Evolutionary conservation across 2,113 vertebrate species (phyloP).

Genomic region (Mormoops blainvillei): DNA sequence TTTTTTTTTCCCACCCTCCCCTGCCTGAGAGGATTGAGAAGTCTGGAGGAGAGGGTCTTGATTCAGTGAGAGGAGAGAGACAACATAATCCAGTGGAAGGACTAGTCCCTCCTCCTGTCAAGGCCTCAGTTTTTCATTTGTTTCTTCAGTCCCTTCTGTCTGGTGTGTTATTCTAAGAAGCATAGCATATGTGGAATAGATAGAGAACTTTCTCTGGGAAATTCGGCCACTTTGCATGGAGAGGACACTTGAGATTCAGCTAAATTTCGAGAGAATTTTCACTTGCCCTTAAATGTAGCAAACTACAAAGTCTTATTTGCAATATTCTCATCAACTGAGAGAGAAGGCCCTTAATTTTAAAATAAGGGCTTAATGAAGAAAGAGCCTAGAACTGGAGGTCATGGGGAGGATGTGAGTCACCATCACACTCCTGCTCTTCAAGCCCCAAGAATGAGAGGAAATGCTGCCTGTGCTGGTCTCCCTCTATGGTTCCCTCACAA

Average conservation of each 20-base stretch:
- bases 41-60: background rate
- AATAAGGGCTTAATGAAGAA: background rate
- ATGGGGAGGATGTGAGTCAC: too few relatives aligned
- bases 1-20: background rate
- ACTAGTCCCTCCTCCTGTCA: background rate
- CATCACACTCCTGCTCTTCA: fast-evolving
- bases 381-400: background rate
- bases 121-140: background rate
- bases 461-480: background rate
- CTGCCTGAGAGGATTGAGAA: background rate
- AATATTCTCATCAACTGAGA: background rate
- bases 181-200: background rate
- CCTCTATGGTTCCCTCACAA: constrained; percentile 2
- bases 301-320: background rate
- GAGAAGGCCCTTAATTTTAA: background rate
- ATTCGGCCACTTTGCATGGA: background rate
- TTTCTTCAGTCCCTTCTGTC: background rate
- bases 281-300: background rate
- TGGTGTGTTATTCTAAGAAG: background rate
- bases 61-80: background rate
- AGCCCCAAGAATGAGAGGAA: background rate
- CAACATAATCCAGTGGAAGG: background rate
- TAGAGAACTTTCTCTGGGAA: background rate
- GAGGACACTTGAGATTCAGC: background rate
- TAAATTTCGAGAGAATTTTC: background rate